These are phyloP conservation scores for Ia io DNA, from an alignment of 2,113 vertebrate species.

Conservation along the genomic window DNA sequence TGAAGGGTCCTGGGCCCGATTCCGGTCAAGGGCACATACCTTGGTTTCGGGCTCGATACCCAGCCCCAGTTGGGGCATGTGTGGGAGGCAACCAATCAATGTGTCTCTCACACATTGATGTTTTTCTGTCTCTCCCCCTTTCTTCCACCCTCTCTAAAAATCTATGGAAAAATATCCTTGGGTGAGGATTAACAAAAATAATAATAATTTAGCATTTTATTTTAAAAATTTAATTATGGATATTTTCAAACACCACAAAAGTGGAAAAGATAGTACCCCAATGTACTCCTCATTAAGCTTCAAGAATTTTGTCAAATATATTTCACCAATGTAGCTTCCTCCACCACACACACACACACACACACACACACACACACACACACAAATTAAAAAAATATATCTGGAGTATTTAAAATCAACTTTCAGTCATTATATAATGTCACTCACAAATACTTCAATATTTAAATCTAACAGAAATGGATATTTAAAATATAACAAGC, in stretches of 20 bases:
- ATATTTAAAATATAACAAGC: background rate
- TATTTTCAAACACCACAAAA: conserved; percentile 15
- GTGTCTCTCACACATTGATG: no score
- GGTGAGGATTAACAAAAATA: no score
- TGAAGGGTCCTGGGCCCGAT: no score
- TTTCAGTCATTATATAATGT: background rate
- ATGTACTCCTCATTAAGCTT: background rate
- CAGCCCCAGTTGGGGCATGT: no score
- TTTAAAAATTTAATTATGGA: background rate
- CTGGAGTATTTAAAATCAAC: background rate
- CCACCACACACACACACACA: background rate
- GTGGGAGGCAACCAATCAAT: no score
- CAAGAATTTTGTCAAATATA: background rate
- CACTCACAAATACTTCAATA: background rate
- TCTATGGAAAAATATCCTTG: no score
- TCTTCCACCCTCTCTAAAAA: no score
- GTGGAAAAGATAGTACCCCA: background rate
- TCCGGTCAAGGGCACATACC: no score
- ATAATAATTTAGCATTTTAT: background rate
- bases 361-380: background rate
- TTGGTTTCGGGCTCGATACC: no score
- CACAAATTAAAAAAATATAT: background rate
- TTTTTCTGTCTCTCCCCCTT: no score
- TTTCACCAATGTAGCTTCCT: background rate
- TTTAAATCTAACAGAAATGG: background rate